A percentile compares a stretch with the other conserved stretches of the same genome.
phyloP scores from a whole-genome alignment of 1,140 invertebrate genomes.

The Euura saliciscinereae region DNA sequence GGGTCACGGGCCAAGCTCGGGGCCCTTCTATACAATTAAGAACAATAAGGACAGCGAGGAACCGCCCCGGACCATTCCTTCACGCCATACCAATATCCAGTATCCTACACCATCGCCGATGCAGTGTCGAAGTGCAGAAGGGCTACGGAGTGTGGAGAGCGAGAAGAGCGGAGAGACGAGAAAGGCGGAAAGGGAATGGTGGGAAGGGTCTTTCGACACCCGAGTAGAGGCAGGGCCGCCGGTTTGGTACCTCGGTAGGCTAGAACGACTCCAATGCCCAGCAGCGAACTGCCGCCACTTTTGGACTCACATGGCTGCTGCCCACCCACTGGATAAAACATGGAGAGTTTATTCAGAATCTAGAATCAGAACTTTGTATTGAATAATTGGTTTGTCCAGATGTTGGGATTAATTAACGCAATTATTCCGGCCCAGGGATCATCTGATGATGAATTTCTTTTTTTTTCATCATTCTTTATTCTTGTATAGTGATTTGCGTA shows the following conservation, averaged over 20 bases:
- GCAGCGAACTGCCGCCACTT: constrained; percentile 3
- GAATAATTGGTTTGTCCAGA: too few species aligned
- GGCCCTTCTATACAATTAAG: constrained; percentile 36
- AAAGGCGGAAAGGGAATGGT: constrained; percentile 24
- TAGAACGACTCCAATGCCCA: background rate
- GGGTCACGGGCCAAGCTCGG: background rate
- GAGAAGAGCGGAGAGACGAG: background rate
- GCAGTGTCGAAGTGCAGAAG: background rate
- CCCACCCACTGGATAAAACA: background rate
- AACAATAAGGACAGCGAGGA: constrained; percentile 35
- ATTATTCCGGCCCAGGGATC: too few species aligned
- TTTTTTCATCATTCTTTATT: too few species aligned
- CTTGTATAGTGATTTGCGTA: too few species aligned
- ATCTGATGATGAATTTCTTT: too few species aligned
- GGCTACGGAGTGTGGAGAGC: background rate
- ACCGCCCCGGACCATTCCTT: constrained; percentile 48
- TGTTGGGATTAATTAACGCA: too few species aligned
- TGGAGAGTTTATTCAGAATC: too few species aligned
- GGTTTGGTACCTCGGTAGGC: constrained; percentile 32
- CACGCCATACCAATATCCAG: constrained; percentile 39
- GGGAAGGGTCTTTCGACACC: constrained; percentile 43
- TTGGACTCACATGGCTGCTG: background rate
- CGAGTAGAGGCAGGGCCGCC: constrained; percentile 35
- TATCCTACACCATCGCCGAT: constrained; percentile 29
- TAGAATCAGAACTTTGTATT: too few species aligned